These are phyloP conservation scores for Tachina lurida DNA, from an alignment of 2,888 invertebrate species.

Conservation along the genomic window DNA sequence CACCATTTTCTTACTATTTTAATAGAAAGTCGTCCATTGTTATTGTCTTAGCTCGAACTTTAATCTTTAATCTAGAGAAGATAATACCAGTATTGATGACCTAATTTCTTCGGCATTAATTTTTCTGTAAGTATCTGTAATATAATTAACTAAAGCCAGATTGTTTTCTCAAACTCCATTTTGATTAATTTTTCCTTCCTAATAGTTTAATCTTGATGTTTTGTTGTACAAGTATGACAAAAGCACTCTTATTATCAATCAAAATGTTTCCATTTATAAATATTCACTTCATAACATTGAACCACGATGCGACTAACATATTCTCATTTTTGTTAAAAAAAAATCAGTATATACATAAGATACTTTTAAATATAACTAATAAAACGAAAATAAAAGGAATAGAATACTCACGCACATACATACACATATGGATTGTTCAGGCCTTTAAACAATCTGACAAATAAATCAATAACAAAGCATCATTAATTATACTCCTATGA, in stretches of 20 bases:
- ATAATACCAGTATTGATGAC: too few species aligned
- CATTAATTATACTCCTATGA: slow-evolving; percentile 66
- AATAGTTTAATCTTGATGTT: neutral
- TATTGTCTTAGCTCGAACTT: too few species aligned
- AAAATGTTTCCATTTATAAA: slow-evolving; percentile 8
- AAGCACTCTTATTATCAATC: slow-evolving; percentile 14
- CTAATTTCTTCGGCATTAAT: too few species aligned
- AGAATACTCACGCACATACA: neutral
- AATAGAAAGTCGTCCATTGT: too few species aligned
- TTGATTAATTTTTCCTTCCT: neutral
- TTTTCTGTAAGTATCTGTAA: too few species aligned
- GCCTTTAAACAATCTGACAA: slow-evolving; percentile 59
- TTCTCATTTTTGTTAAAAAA: slow-evolving; percentile 16
- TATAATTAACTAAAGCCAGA: too few species aligned
- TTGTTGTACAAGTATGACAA: neutral
- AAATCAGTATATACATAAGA: neutral
- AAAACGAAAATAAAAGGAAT: neutral
- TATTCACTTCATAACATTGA: slow-evolving; percentile 33
- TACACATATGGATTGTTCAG: neutral
- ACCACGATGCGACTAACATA: slow-evolving; percentile 43
- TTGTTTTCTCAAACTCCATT: neutral
- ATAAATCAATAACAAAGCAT: slow-evolving; percentile 66
- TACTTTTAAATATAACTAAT: slow-evolving; percentile 1
- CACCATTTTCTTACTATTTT: too few species aligned
- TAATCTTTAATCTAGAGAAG: too few species aligned